phyloP scores from a whole-genome alignment of 2,113 vertebrate genomes.

The Haliaeetus leucogaster region DNA sequence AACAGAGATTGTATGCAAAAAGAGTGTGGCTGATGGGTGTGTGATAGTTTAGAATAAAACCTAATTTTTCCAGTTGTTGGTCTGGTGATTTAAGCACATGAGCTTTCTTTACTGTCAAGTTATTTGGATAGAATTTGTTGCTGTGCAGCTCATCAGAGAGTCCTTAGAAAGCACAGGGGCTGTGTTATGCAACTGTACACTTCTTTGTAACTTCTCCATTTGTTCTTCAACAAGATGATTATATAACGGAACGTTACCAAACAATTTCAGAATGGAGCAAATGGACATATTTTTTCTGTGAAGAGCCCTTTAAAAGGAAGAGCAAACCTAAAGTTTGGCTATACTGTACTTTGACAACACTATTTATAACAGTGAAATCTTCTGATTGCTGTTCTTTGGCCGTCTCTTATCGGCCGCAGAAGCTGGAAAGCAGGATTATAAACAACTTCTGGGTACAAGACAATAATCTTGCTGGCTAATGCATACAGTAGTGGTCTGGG shows the following conservation, averaged over 20 bases:
- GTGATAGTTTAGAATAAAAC: background rate
- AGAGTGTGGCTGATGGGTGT: background rate
- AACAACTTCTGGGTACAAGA: background rate
- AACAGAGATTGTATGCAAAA: background rate
- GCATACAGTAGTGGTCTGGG: background rate
- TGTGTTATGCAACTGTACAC: conserved; percentile 1
- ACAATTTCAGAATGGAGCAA: background rate
- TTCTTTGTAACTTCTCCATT: background rate
- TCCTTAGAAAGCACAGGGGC: background rate
- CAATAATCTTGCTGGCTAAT: background rate
- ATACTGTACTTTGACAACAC: background rate
- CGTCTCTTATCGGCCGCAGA: background rate
- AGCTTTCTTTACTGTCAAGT: background rate
- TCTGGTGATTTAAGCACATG: background rate
- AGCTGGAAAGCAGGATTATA: background rate
- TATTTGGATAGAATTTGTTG: background rate
- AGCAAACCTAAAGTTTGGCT: background rate
- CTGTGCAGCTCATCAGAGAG: background rate
- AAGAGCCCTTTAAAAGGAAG: background rate
- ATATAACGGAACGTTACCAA: background rate
- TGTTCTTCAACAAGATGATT: conserved; percentile 26
- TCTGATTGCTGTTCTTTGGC: background rate
- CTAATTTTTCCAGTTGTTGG: background rate
- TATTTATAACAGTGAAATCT: background rate
- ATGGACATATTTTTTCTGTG: background rate